Evolutionary conservation across 2,888 invertebrate genomes (phyloP), one percentile per base, ranked within the genome.

Genomic region (Phyllotreta striolata): DNA sequence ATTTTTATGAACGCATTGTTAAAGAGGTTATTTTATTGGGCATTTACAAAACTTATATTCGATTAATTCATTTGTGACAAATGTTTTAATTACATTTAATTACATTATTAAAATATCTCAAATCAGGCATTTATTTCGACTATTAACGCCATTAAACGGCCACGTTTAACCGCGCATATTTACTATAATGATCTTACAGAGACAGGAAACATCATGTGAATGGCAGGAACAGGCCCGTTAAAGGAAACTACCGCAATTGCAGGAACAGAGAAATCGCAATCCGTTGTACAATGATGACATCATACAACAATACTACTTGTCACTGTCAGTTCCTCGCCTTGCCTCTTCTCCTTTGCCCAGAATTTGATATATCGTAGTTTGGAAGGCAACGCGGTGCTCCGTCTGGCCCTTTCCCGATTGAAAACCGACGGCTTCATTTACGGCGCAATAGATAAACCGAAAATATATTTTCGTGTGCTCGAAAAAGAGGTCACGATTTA

Each of bases 221-320:
- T 51, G 51, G 59, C 59, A 59, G 59, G 59, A 59, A 59, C 51
- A 41, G 59, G 59, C 59, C 41, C 51, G 59, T 59, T 59, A 51
- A 59, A 66, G 71, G 71, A 74, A 75, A 70, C 67, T 65, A 57
- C 66, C 61, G 66, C 71, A 73, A 73, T 73, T 72, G 71, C 70
- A 70, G 70, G 74, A 75, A 76, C 76, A 76, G 67, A 68, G 75
- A 76, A 76, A 75, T 77, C 74, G 75, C 73, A 74, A 75, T 74
- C 70, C 73, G 66, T 58, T 24, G 58, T 67, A 66, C 73, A 67
- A 72, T 71, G 74, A 76, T 73, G 76, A 72, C 72, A 74, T 76
- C 76, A 73, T 71, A 71, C 73, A 76, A 76, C 75, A 77, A 76
- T 77, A 75, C 75, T 74, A 75, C 75, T 74, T 76, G 77, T 78